Base-by-base conservation (phyloP, 2,797 vertebrate species). In the Dryobates pubescens region DNA sequence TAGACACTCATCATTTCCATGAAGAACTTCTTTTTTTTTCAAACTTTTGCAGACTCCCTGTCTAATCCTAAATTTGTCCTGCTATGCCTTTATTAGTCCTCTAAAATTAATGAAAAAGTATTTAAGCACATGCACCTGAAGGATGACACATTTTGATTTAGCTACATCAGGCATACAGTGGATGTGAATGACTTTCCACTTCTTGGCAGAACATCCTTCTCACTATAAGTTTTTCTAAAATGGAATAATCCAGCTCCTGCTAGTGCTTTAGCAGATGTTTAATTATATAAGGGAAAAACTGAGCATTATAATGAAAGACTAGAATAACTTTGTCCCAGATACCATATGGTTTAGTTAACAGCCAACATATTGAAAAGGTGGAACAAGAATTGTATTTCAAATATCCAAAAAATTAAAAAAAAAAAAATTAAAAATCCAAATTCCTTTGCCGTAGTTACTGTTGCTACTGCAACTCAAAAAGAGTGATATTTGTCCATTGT, bases 181-280 rank as follows among this genome's bases (percentile, higher is more conserved):
- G 27, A 22, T 54, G 38, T 82, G 43, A 90, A 88, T 17, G 0
- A 45, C 59, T 79, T 90, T 82, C 38, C 51, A 36, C 26, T 83
- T 77, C 36, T 88, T 90, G 74, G 93, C 83, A 89, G 53, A 73
- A 81, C 1, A 3, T 49, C 36, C 20, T 81, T 91, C 53, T 67
- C 17, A 30, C 10, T 72, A 6, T 30, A 86, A 61, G 59, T 71
- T 54, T 54, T 86, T 88, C 57, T 70, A 61, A 78, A 89, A 72
- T 2, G 15, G 67, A 68, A 73, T 57, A 88, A 59, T 34, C 88
- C 3, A 3, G 7, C 4, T 91, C 10, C 27, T 78, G 26, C 7
- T 81, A 92, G 61, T 84, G 34, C 6, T 94, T 91, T 90, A 93
- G 49, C 90, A 92, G 81, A 88, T 84, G 90, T 93, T 91, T 86